Evolutionary conservation across 2,113 vertebrate genomes (phyloP).

Genomic region (Urocynchramus pylzowi): DNA sequence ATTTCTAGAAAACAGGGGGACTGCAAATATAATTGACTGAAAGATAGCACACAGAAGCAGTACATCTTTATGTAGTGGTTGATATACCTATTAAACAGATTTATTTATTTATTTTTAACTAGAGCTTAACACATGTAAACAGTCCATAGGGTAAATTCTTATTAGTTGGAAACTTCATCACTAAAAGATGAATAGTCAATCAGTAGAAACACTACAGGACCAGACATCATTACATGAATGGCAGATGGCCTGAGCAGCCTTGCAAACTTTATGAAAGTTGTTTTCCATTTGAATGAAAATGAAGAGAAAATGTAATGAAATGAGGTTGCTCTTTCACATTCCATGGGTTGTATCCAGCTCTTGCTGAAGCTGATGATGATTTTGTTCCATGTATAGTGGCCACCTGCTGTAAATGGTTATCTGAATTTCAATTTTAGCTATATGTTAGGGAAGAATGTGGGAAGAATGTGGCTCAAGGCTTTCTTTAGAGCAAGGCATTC

Average conservation of each 20-base stretch:
- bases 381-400: not conserved
- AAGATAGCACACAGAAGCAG: not conserved
- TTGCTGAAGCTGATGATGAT: not conserved
- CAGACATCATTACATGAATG: not conserved
- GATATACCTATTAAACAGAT: not conserved
- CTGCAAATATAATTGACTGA: not conserved
- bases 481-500: not conserved
- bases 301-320: not conserved
- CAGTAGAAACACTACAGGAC: not conserved
- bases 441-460: not conserved
- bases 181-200: not conserved
- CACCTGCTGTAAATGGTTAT: not conserved
- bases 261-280: not conserved
- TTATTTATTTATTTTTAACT: not conserved
- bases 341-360: not conserved
- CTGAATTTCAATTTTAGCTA: not conserved
- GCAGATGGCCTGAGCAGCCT: not conserved
- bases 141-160: not conserved
- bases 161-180: not conserved
- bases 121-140: not conserved
- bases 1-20: not conserved
- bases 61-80: not conserved
- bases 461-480: not conserved
- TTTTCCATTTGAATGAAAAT: conserved; percentile 14
- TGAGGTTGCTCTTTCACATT: not conserved